These are phyloP conservation scores for Clunio marinus DNA, from an alignment of 2,888 invertebrate species.

Conservation along the genomic window DNA sequence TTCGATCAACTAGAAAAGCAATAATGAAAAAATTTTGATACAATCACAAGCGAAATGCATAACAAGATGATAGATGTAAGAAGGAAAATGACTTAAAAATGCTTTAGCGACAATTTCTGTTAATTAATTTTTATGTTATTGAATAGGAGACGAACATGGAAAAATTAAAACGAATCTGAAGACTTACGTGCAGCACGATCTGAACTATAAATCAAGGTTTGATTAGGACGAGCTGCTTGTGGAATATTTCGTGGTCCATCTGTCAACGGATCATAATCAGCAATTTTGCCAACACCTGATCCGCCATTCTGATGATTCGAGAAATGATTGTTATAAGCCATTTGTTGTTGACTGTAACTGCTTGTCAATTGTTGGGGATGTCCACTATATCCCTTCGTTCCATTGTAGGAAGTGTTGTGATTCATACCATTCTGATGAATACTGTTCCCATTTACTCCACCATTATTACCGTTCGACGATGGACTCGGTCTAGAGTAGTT, in stretches of 20 bases:
- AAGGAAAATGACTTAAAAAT: too few relatives aligned
- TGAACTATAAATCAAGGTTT: constrained; percentile 81
- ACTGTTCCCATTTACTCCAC: constrained; percentile 40
- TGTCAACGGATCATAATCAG: constrained; percentile 73
- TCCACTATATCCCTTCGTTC: constrained; percentile 4
- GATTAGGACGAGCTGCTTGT: constrained; percentile 71
- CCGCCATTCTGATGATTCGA: constrained; percentile 32
- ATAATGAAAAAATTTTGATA: not conserved
- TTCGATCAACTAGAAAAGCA: too few relatives aligned
- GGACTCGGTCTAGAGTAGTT: constrained; percentile 44
- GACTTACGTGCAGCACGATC: constrained; percentile 63
- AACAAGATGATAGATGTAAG: not conserved
- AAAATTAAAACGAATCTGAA: constrained; percentile 19
- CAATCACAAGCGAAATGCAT: constrained; percentile 9
- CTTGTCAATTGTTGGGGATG: constrained; percentile 4
- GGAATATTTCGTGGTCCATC: constrained; percentile 67
- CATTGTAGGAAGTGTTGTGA: constrained; percentile 21
- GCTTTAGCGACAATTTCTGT: not conserved
- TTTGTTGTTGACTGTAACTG: constrained; percentile 32
- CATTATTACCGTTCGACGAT: constrained; percentile 27
- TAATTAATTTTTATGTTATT: not conserved
- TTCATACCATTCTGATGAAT: constrained; percentile 34
- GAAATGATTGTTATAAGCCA: constrained; percentile 36
- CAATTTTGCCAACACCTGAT: constrained; percentile 64
- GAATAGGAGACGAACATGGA: not conserved